Evolutionary conservation across 2,113 vertebrate genomes (phyloP).

Genomic region (Alosa alosa): DNA sequence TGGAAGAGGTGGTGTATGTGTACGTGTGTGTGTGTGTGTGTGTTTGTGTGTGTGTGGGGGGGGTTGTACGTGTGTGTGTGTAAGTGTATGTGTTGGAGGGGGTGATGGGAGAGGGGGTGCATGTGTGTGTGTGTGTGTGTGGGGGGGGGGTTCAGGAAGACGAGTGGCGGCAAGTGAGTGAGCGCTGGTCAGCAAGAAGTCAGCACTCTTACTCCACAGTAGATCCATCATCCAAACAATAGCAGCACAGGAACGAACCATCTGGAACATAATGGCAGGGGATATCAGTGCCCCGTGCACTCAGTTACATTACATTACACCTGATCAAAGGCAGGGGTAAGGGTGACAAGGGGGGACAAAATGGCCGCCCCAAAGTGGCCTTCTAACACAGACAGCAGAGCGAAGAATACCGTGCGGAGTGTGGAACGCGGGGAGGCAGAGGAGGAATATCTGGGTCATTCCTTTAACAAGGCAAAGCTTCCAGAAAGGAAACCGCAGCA

Average conservation of each 20-base stretch:
- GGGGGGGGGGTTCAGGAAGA: background rate
- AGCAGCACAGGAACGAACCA: constrained; percentile 52
- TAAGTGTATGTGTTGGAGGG: too few relatives aligned
- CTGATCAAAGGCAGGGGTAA: background rate
- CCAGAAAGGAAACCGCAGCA: background rate
- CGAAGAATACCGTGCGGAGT: background rate
- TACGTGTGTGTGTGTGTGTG: too few relatives aligned
- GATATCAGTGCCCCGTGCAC: too few relatives aligned
- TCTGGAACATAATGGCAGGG: background rate
- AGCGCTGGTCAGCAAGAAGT: constrained; percentile 67
- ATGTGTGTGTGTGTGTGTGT: background rate
- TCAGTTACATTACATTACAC: background rate
- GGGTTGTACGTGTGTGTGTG: background rate
- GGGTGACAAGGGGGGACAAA: background rate
- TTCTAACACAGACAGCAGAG: background rate
- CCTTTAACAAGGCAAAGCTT: background rate
- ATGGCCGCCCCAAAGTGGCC: background rate
- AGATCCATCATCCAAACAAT: constrained; percentile 72
- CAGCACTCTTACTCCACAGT: constrained; percentile 66
- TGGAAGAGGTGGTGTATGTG: too few relatives aligned
- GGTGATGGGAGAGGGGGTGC: too few relatives aligned
- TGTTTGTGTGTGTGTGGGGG: background rate
- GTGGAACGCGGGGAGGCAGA: background rate
- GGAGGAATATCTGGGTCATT: constrained; percentile 24
- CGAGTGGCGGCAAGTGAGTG: constrained; percentile 47